phyloP scores from a whole-genome alignment of 2,888 invertebrate species.

The Harpalus rubripes region DNA sequence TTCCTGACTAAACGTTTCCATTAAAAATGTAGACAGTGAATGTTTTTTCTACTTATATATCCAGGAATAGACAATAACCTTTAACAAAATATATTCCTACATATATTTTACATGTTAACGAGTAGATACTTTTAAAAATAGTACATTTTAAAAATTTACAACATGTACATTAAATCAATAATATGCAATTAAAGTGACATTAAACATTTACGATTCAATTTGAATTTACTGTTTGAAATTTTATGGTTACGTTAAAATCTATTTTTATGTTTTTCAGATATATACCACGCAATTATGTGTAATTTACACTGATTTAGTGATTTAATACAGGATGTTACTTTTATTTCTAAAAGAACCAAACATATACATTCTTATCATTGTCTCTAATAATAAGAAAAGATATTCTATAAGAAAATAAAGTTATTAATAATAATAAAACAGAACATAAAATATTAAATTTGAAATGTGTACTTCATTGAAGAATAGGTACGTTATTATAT shows the following conservation, averaged over 20 bases:
- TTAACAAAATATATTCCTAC: too few relatives aligned
- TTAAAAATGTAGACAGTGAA: too few relatives aligned
- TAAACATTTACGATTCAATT: background rate
- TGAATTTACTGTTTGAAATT: background rate
- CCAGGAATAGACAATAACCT: too few relatives aligned
- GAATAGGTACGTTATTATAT: too few relatives aligned
- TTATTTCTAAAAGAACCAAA: background rate
- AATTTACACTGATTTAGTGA: background rate
- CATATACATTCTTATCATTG: background rate
- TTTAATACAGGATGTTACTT: background rate
- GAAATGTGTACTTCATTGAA: too few relatives aligned
- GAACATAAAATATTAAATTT: too few relatives aligned
- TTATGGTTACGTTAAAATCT: background rate
- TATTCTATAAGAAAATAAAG: too few relatives aligned
- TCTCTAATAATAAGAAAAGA: background rate
- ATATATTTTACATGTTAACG: too few relatives aligned
- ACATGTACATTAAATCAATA: background rate
- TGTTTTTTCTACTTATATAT: too few relatives aligned
- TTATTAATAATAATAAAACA: too few relatives aligned
- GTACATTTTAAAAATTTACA: background rate
- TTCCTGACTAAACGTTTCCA: too few relatives aligned
- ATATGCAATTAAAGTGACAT: background rate
- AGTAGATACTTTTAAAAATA: too few relatives aligned
- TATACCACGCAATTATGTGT: background rate
- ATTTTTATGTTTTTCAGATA: slow-evolving; percentile 1